Evolutionary conservation across 1,140 invertebrate species (phyloP).

Genomic region (Bombus sibiricus): DNA sequence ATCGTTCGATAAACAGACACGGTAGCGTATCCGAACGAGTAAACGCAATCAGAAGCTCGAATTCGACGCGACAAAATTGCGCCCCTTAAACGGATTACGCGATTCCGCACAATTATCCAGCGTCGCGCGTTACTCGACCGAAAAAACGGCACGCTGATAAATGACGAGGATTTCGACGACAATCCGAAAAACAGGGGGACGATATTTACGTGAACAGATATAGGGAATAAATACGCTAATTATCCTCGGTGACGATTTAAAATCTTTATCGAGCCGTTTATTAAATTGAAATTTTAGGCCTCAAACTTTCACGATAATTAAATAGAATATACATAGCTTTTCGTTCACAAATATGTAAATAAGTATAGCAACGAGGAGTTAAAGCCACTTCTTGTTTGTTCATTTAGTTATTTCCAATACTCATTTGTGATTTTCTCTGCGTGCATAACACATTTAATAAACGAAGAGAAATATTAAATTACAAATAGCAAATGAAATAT

Average conservation of each 20-base stretch:
- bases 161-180: neutral
- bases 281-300: neutral
- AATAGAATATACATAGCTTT: too few relatives aligned
- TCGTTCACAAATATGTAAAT: too few relatives aligned
- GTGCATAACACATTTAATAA: neutral
- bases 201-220: neutral
- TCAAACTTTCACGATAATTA: neutral
- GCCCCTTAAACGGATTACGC: conserved; percentile 34
- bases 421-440: neutral
- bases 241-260: neutral
- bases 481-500: neutral
- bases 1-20: conserved; percentile 31
- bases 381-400: neutral
- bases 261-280: neutral
- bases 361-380: neutral
- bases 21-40: neutral
- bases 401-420: neutral
- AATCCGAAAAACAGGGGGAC: neutral
- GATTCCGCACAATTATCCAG: conserved; percentile 28
- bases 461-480: neutral
- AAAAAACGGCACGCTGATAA: conserved; percentile 17
- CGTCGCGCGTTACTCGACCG: conserved; percentile 8
- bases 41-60: conserved; percentile 2
- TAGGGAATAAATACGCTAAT: neutral
- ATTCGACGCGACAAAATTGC: conserved; percentile 35